Conservation (phyloP, 2,113 vertebrate species). For the Struthio camelus region DNA sequence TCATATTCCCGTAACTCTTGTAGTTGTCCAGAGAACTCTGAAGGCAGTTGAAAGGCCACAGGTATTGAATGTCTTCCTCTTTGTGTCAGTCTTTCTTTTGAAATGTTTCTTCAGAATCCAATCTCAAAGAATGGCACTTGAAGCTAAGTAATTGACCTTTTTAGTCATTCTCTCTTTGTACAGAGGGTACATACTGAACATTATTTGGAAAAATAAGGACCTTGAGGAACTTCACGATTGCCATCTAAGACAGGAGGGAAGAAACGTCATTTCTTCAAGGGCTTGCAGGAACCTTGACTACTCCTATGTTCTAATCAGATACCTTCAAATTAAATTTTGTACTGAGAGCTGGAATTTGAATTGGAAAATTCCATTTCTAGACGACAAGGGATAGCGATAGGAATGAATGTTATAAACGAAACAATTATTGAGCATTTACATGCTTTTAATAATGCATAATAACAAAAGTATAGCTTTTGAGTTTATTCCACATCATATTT, state of each 20-base stretch:
- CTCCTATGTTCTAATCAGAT: background rate
- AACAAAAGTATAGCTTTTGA: background rate
- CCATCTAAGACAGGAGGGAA: background rate
- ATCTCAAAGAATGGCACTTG: background rate
- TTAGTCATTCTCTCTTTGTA: background rate
- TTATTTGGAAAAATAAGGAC: slow-evolving; percentile 8
- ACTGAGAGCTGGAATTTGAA: background rate
- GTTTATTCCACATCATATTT: background rate
- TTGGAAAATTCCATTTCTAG: background rate
- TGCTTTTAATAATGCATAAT: background rate
- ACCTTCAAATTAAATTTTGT: background rate
- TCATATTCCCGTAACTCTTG: too few species aligned
- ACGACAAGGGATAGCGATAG: background rate
- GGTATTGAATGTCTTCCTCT: too few species aligned
- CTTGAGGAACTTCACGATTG: background rate
- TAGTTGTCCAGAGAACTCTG: too few species aligned
- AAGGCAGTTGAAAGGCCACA: too few species aligned
- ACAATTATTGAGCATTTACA: background rate
- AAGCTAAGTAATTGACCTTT: background rate
- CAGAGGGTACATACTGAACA: background rate
- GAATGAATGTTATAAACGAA: background rate
- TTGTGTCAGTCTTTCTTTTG: background rate
- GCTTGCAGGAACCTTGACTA: background rate
- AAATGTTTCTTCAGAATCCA: background rate
- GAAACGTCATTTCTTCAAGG: background rate